phyloP scores from a whole-genome alignment of 2,797 vertebrate species.

The Mastacembelus armatus region DNA sequence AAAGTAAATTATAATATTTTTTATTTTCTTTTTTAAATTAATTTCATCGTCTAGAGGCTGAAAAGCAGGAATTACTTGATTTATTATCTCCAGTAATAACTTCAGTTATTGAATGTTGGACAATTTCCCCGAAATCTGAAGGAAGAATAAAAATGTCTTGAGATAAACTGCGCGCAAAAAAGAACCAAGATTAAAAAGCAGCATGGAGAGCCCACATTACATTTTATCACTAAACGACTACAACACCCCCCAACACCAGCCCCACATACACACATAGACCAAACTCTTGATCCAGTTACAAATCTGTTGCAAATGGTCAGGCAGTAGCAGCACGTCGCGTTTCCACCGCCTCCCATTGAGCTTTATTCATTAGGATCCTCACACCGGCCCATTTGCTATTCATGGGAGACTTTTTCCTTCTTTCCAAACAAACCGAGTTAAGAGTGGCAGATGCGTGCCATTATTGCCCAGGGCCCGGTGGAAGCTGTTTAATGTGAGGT shows the following conservation, averaged over 20 bases:
- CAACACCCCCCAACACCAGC: conserved; percentile 1
- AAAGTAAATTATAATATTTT: too few species aligned
- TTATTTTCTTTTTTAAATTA: too few species aligned
- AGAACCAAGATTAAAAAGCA: too few species aligned
- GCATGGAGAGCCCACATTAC: too few species aligned
- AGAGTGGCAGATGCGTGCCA: conserved; percentile 84
- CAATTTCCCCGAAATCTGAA: neutral
- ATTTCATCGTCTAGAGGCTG: neutral
- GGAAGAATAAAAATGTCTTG: neutral
- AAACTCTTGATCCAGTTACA: conserved; percentile 35
- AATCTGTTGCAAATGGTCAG: conserved; percentile 73
- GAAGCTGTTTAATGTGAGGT: conserved; percentile 81
- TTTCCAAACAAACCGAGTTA: conserved; percentile 73
- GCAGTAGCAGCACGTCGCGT: conserved; percentile 69
- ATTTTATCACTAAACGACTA: conserved; percentile 7
- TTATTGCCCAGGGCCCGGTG: conserved; percentile 78
- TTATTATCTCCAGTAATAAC: neutral
- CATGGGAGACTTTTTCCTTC: conserved; percentile 71
- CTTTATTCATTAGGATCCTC: conserved; percentile 85
- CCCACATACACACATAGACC: conserved; percentile 28
- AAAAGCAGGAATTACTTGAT: neutral
- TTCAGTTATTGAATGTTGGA: neutral
- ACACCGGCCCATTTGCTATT: conserved; percentile 85
- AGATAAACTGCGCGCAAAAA: neutral
- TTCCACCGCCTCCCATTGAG: conserved; percentile 80